Evolutionary conservation across 2,797 vertebrate species (phyloP).

Genomic region (Mareca strepera): DNA sequence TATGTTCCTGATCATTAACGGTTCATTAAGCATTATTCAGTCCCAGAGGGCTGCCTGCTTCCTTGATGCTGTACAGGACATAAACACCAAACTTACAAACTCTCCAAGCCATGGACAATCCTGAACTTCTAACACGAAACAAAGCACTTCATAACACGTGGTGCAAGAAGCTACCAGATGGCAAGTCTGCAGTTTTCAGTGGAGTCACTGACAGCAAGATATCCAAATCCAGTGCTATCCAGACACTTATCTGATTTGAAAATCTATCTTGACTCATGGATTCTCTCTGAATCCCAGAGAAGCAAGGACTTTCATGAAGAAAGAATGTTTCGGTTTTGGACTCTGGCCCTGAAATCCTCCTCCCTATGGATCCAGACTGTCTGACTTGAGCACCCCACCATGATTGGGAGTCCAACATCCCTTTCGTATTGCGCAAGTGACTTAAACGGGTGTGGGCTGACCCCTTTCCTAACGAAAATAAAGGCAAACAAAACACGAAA

Average conservation of each 20-base stretch:
- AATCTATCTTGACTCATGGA: background rate
- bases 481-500: background rate
- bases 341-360: background rate
- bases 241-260: background rate
- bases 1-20: conserved; percentile 31
- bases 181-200: background rate
- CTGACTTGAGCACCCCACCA: background rate
- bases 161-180: background rate
- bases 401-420: background rate
- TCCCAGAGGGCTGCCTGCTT: background rate
- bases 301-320: background rate
- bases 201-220: background rate
- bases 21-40: conserved; percentile 15
- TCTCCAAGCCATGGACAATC: background rate
- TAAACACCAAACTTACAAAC: background rate
- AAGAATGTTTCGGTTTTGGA: background rate
- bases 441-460: background rate
- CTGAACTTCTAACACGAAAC: background rate
- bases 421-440: background rate
- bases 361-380: background rate
- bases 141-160: background rate
- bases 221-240: background rate
- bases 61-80: conserved; percentile 4
- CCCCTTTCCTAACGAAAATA: background rate
- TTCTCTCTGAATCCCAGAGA: background rate